These are phyloP conservation scores for Lycaon pictus DNA, from an alignment of 2,113 vertebrate genomes.

Conservation along the genomic window DNA sequence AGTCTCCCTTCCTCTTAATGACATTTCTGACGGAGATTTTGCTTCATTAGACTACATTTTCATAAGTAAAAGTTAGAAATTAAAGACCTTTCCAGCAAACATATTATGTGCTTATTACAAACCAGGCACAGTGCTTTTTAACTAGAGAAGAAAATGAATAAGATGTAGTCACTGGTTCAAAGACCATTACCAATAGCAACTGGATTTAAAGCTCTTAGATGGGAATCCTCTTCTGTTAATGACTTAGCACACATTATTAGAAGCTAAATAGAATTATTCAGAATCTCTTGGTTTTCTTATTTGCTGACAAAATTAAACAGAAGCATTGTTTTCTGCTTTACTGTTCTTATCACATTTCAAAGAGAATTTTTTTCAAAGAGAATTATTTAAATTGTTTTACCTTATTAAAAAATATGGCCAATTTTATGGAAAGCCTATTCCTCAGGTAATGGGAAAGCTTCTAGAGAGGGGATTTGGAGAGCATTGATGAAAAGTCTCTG, in stretches of 20 bases:
- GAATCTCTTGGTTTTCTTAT: conserved; percentile 21
- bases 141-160: not conserved
- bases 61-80: conserved; percentile 25
- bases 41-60: conserved; percentile 38
- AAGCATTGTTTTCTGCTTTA: not conserved
- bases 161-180: not conserved
- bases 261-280: not conserved
- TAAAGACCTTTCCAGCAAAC: not conserved
- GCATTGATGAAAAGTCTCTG: not conserved
- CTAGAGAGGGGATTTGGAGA: not conserved
- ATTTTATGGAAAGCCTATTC: not conserved
- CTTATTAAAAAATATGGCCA: conserved; percentile 5
- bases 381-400: not conserved
- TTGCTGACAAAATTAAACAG: not conserved
- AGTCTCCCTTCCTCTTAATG: not conserved
- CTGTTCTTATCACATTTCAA: not conserved
- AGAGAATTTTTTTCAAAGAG: conserved; percentile 13
- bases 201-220: not conserved
- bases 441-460: not conserved
- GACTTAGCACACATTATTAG: not conserved
- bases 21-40: conserved; percentile 37
- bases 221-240: not conserved
- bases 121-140: not conserved
- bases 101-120: not conserved
- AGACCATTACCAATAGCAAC: not conserved